These are phyloP conservation scores for Potamilus streckersoni DNA, from an alignment of 1,140 invertebrate genomes.

Conservation along the genomic window DNA sequence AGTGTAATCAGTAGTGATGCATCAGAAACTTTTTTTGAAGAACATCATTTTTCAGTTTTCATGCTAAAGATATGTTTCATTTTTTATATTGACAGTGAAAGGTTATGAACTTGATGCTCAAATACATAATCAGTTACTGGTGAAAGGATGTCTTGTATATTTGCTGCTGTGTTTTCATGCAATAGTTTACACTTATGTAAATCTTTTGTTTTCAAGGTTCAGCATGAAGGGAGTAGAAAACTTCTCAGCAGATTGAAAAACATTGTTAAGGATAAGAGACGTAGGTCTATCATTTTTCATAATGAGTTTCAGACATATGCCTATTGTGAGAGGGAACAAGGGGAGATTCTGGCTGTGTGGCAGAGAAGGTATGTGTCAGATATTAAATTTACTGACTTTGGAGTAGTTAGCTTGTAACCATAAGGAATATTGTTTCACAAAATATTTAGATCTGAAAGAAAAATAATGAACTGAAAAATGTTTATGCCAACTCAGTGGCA, in stretches of 20 bases:
- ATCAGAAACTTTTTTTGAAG: neutral
- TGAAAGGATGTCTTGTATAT: neutral
- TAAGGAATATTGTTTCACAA: neutral
- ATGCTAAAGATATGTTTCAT: neutral
- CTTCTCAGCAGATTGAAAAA: constrained; percentile 44
- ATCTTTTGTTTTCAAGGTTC: constrained; percentile 42
- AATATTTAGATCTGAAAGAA: too few species aligned
- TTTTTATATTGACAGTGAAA: constrained; percentile 4
- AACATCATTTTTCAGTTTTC: neutral
- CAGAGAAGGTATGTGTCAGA: constrained; percentile 40
- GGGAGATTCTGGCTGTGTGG: constrained; percentile 46
- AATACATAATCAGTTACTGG: neutral
- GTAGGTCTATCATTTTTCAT: constrained; percentile 53
- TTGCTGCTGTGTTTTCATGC: neutral
- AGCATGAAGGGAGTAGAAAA: constrained; percentile 51
- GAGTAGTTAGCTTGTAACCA: neutral
- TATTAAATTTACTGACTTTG: constrained; percentile 7
- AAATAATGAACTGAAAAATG: neutral
- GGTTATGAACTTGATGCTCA: neutral
- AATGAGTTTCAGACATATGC: constrained; percentile 64
- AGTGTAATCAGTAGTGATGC: too few species aligned
- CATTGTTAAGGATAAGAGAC: constrained; percentile 48
- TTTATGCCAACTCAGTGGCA: neutral
- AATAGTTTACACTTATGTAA: neutral
- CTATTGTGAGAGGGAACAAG: constrained; percentile 47